Evolutionary conservation across 2,797 vertebrate genomes (phyloP).

Genomic region (Falco peregrinus): DNA sequence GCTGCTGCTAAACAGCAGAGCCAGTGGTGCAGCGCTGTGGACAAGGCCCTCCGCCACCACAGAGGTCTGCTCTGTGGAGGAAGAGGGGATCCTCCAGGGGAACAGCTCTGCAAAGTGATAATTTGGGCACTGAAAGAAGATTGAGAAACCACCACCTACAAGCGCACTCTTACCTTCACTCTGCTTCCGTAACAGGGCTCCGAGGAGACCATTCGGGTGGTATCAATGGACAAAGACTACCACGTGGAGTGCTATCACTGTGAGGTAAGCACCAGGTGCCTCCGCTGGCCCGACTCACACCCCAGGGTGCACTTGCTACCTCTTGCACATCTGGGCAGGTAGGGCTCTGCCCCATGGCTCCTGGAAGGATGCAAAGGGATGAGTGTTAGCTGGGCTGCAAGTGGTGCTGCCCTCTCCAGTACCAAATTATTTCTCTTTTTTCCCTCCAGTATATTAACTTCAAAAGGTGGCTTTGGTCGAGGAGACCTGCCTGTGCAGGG

Average conservation of each 20-base stretch:
- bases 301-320: not conserved
- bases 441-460: not conserved
- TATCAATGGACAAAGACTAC: constrained; percentile 99
- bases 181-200: constrained; percentile 83
- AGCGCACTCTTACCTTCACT: not conserved
- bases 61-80: not conserved
- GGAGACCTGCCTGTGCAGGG: not conserved
- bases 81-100: not conserved
- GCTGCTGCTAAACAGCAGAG: not conserved
- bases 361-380: too few species aligned
- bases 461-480: not conserved
- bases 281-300: fast-evolving
- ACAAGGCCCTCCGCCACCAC: not conserved
- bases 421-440: not conserved
- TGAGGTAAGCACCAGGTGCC: constrained; percentile 79
- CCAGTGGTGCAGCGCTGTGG: not conserved
- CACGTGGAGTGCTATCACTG: constrained; percentile 99
- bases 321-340: not conserved
- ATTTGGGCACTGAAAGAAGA: not conserved
- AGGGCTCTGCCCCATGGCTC: not conserved
- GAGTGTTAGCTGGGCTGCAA: not conserved
- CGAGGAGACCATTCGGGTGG: constrained; percentile 96
- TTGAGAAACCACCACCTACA: not conserved
- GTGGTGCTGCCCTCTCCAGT: not conserved
- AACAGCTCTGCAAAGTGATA: not conserved